These are phyloP conservation scores for Pammene fasciana DNA, from an alignment of 2,888 invertebrate genomes.

Conservation along the genomic window DNA sequence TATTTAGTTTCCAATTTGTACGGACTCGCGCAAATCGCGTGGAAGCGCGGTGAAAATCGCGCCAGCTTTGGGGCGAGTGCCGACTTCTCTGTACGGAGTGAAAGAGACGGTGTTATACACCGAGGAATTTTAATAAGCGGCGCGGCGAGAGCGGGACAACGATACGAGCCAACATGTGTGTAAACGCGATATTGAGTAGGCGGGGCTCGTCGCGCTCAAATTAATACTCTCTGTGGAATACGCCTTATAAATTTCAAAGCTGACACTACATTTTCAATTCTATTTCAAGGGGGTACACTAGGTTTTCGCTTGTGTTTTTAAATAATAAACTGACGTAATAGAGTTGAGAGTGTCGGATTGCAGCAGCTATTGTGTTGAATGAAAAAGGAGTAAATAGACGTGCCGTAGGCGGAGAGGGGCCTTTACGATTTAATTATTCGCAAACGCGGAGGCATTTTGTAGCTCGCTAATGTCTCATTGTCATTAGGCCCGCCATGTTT, in stretches of 20 bases:
- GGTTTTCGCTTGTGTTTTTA: slow-evolving; percentile 45
- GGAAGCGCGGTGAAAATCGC: slow-evolving; percentile 80
- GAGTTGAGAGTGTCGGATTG: slow-evolving; percentile 69
- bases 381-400: slow-evolving; percentile 83
- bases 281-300: slow-evolving; percentile 50
- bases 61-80: slow-evolving; percentile 77
- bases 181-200: slow-evolving; percentile 80
- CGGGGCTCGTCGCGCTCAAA: slow-evolving; percentile 82
- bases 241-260: slow-evolving; percentile 67
- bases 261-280: slow-evolving; percentile 48
- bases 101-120: slow-evolving; percentile 79
- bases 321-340: slow-evolving; percentile 65
- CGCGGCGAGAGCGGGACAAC: slow-evolving; percentile 77
- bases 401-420: slow-evolving; percentile 82
- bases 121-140: slow-evolving; percentile 83
- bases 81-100: slow-evolving; percentile 70
- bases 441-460: slow-evolving; percentile 84
- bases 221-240: slow-evolving; percentile 78
- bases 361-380: slow-evolving; percentile 83
- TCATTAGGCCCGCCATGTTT: slow-evolving; percentile 83
- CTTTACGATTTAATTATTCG: slow-evolving; percentile 84
- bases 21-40: slow-evolving; percentile 72
- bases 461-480: slow-evolving; percentile 83
- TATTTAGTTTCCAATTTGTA: slow-evolving; percentile 45
- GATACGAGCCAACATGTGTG: slow-evolving; percentile 78